Base-by-base conservation (phyloP, 1,140 invertebrate genomes). In the Tenebrio molitor region DNA sequence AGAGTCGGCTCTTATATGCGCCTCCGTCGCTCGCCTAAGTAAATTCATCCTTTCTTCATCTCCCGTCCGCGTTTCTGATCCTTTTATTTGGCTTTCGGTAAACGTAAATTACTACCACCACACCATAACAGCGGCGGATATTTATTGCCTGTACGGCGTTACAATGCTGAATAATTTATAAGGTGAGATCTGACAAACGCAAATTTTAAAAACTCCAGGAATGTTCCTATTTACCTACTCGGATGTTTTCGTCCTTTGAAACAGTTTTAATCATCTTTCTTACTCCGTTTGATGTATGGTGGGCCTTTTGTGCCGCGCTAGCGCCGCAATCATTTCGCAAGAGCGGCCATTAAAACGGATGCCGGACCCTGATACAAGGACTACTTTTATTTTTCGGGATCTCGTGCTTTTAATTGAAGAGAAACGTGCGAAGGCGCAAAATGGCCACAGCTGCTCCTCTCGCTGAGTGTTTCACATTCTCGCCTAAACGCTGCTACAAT, bases 101-200 rank as follows among this genome's bases (percentile, higher is more conserved):
- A 70, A 73, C 77, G 78, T 80, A 81, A 80, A 81, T 80, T 81
- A 80, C 75, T 73, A 74, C 73, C 62, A 68, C 53, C 50, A 76
- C 50, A 58, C 50, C 23, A 29, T 58, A 58, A 15, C 50, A 75
- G 77, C 76, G 73, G 68, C 76, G 75, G 78, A 76, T 79, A 81
- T 81, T 81, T 81, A 81, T 81, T 72, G 69, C 75, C 76, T 15
- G 64, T 46, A 69, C 74, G 72, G 58, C 71, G 65, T 72, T 80
- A 81, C 80, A 80, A 81, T 81, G 76, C 73, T 74, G 76, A 80
- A 81, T 81, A 78, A 81, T 81, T 81, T 81, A 81, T 81, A 79
- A 81, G 80, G 79, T 81, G 80, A 81, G 78, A 81, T 79, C 80
- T 81, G 79, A 81, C 79, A 81, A 79, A 79, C 78, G 76, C 79